Conservation (phyloP, 2,888 invertebrate species). For the Caenorhabditis imperialis region DNA sequence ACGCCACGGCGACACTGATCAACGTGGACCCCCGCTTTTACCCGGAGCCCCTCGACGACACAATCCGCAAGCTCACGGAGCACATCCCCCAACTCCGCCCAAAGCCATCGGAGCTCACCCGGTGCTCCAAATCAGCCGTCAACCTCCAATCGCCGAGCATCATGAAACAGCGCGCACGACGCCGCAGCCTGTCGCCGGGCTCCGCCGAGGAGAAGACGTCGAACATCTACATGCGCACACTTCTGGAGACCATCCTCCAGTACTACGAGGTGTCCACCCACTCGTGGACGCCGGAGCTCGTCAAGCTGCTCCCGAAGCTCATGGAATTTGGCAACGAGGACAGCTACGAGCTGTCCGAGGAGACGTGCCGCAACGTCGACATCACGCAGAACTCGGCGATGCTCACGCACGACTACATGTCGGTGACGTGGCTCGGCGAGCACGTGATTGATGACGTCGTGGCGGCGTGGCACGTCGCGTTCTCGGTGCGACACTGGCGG, state of each 20-base stretch:
- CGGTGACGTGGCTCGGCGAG: constrained; percentile 34
- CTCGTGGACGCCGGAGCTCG: constrained; percentile 51
- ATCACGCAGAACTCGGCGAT: constrained; percentile 36
- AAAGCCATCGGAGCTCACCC: not conserved
- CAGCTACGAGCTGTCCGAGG: constrained; percentile 43
- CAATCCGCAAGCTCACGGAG: constrained; percentile 16
- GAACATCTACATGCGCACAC: constrained; percentile 53
- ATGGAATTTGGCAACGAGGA: constrained; percentile 60
- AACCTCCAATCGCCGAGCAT: too few relatives aligned
- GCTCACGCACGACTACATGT: constrained; percentile 59
- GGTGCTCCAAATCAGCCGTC: too few relatives aligned
- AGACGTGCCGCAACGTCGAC: constrained; percentile 49
- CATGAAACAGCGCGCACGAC: not conserved
- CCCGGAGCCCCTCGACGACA: constrained; percentile 13
- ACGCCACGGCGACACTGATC: constrained; percentile 7
- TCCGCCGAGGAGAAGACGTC: constrained; percentile 1
- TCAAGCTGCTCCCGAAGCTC: constrained; percentile 51
- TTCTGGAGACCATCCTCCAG: constrained; percentile 52
- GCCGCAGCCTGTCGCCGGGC: not conserved
- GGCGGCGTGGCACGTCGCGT: not conserved
- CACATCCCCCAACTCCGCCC: not conserved
- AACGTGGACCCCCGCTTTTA: constrained; percentile 8
- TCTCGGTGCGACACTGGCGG: constrained; percentile 19
- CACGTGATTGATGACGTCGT: constrained; percentile 41
- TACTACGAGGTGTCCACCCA: constrained; percentile 54